A percentile compares a stretch with the other conserved stretches of the same genome.
Evolutionary conservation across 1,140 invertebrate genomes (phyloP).

Genomic region (Oreohelix idahoensis): DNA sequence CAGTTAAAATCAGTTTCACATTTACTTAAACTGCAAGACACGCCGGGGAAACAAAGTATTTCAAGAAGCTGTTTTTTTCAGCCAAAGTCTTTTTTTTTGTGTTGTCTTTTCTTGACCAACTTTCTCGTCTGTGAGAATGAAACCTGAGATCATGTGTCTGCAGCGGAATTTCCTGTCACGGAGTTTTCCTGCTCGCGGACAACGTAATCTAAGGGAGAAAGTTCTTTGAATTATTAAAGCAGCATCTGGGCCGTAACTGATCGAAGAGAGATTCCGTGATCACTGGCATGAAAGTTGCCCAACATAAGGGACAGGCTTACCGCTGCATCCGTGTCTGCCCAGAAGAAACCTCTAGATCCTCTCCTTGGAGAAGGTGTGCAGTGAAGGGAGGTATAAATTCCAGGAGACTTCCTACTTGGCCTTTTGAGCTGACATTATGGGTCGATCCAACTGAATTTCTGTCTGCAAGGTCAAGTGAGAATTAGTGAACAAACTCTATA

Average conservation of each 20-base stretch:
- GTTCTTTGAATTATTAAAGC: conserved; percentile 77
- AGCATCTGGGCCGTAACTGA: conserved; percentile 75
- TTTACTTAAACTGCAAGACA: neutral
- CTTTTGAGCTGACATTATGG: conserved; percentile 83
- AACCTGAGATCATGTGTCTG: conserved; percentile 33
- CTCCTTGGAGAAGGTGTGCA: conserved; percentile 80
- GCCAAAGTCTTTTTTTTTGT: neutral
- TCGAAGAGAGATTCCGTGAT: conserved; percentile 79
- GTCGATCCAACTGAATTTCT: conserved; percentile 85
- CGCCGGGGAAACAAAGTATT: neutral
- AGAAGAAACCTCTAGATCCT: conserved; percentile 78
- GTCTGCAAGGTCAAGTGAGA: conserved; percentile 79
- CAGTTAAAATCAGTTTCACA: too few species aligned
- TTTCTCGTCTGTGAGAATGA: conserved; percentile 26
- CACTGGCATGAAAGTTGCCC: conserved; percentile 86
- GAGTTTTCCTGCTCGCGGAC: conserved; percentile 29
- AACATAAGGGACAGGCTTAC: conserved; percentile 82
- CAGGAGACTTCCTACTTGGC: conserved; percentile 80
- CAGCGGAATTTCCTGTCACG: conserved; percentile 37
- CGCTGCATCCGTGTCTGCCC: conserved; percentile 84
- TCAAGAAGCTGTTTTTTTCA: neutral
- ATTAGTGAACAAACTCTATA: too few species aligned
- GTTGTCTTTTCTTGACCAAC: neutral
- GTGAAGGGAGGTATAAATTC: conserved; percentile 79
- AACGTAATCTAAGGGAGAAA: conserved; percentile 70